These are phyloP conservation scores for Eubasilissa regina DNA, from an alignment of 1,140 invertebrate species.

Conservation along the genomic window DNA sequence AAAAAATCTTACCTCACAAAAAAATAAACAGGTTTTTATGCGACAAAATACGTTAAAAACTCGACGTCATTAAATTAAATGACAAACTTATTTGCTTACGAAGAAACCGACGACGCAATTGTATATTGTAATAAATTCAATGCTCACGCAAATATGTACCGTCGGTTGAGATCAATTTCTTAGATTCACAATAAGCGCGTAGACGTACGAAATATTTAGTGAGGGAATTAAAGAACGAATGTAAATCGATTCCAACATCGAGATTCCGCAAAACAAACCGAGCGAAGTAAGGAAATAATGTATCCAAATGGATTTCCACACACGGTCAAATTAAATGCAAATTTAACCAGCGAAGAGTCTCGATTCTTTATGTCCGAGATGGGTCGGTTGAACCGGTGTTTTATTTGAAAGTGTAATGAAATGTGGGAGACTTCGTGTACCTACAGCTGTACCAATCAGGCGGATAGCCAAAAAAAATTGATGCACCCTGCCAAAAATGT, in stretches of 20 bases:
- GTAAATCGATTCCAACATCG: conserved; percentile 21
- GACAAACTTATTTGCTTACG: too few species aligned
- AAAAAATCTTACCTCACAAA: background rate
- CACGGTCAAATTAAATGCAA: conserved; percentile 4
- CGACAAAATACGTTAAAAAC: background rate
- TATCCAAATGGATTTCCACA: background rate
- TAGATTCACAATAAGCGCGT: background rate
- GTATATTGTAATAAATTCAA: too few species aligned
- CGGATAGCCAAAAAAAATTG: conserved; percentile 35
- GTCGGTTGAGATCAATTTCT: conserved; percentile 15
- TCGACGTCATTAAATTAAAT: conserved; percentile 10
- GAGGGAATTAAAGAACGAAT: conserved; percentile 14
- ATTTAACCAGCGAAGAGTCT: background rate
- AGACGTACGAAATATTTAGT: conserved; percentile 17
- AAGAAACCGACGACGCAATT: too few species aligned
- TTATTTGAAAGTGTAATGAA: too few species aligned
- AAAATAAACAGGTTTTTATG: background rate
- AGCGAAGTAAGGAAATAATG: conserved; percentile 10
- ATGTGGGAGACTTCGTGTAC: background rate
- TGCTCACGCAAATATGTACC: background rate
- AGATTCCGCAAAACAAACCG: conserved; percentile 24
- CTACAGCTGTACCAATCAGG: conserved; percentile 21
- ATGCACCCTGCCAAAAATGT: conserved; percentile 15
- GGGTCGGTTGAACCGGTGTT: background rate
- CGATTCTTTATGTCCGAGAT: background rate